These are phyloP conservation scores for Hyles euphorbiae DNA, from an alignment of 1,140 invertebrate species.

Conservation along the genomic window DNA sequence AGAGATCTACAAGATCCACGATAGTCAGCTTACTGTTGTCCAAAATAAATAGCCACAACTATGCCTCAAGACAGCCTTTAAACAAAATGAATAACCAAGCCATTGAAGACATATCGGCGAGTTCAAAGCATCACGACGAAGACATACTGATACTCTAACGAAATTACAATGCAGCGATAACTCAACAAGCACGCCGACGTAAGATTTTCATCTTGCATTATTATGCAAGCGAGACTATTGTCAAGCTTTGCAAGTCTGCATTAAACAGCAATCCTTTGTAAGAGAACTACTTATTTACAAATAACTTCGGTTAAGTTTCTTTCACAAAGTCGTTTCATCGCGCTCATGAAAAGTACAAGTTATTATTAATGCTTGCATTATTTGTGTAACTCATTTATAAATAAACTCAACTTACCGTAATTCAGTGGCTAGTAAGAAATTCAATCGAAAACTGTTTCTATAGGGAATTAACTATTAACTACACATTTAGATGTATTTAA, in stretches of 20 bases:
- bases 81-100: no score
- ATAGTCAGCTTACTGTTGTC: no score
- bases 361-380: not conserved
- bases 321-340: conserved; percentile 20
- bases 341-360: conserved; percentile 11
- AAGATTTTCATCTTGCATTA: conserved; percentile 19
- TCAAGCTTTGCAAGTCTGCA: conserved; percentile 15
- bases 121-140: not conserved
- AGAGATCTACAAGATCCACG: no score
- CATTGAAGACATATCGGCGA: no score
- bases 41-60: no score
- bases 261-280: conserved; percentile 29
- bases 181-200: conserved; percentile 4
- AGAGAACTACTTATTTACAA: conserved; percentile 27
- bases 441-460: no score
- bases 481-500: no score
- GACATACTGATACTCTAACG: not conserved
- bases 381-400: no score
- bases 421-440: no score
- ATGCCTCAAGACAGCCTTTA: no score
- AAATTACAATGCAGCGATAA: conserved; percentile 1
- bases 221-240: conserved; percentile 11
- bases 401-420: no score
- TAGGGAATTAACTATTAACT: no score
- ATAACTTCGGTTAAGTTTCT: conserved; percentile 27